These are phyloP conservation scores for Hypsopygia costalis DNA, from an alignment of 2,888 invertebrate genomes.

Conservation along the genomic window DNA sequence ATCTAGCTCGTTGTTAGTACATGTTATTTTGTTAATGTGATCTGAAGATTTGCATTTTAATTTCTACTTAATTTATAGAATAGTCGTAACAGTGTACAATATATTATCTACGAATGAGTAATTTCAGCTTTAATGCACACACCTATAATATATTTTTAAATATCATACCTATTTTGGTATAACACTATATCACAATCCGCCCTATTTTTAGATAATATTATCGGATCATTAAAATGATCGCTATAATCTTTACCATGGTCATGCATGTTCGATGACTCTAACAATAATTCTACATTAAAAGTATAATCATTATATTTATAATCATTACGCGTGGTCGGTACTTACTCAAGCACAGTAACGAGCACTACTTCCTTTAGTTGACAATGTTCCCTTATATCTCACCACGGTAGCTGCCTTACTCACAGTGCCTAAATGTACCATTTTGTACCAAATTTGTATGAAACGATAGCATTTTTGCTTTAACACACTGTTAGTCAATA, in stretches of 20 bases:
- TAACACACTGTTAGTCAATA: too few species aligned
- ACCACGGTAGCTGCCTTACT: conserved; percentile 92
- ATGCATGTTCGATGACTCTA: background rate
- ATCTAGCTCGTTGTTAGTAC: conserved; percentile 57
- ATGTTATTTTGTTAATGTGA: conserved; percentile 74
- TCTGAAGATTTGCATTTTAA: conserved; percentile 52
- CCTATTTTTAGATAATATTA: conserved; percentile 68
- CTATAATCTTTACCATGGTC: conserved; percentile 1
- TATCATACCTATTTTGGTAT: conserved; percentile 63
- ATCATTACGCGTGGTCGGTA: background rate
- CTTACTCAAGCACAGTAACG: background rate
- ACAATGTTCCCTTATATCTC: conserved; percentile 68
- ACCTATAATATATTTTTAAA: conserved; percentile 55
- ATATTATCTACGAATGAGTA: conserved; percentile 29
- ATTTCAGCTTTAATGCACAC: conserved; percentile 57
- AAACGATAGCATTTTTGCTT: conserved; percentile 65
- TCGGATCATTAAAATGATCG: conserved; percentile 27
- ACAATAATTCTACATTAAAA: conserved; percentile 3
- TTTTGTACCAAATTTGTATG: conserved; percentile 75
- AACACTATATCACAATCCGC: conserved; percentile 69
- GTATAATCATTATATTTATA: conserved; percentile 9
- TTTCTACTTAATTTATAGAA: conserved; percentile 22
- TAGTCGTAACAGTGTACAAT: conserved; percentile 35
- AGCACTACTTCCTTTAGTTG: conserved; percentile 15
- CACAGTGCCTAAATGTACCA: conserved; percentile 87